phyloP scores from a whole-genome alignment of 2,797 vertebrate genomes.

The Diglossa cyanea region DNA sequence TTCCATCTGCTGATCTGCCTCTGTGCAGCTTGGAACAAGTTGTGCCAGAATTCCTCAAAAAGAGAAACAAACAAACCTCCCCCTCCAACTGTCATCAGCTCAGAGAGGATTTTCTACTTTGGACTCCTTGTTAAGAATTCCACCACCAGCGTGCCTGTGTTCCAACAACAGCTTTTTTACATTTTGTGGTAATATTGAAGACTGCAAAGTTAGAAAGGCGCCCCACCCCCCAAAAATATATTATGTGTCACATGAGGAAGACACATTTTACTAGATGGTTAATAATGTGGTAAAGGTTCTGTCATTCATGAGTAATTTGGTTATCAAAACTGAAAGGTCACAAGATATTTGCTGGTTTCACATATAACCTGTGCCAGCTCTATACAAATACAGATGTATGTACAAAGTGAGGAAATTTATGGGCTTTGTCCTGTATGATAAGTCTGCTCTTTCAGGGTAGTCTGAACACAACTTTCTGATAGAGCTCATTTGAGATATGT shows the following conservation, averaged over 20 bases:
- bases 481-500: not conserved
- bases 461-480: not conserved
- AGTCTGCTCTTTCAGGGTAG: not conserved
- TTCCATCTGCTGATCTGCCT: not conserved
- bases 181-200: not conserved
- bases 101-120: not conserved
- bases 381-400: not conserved
- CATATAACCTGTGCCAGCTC: not conserved
- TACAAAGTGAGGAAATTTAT: not conserved
- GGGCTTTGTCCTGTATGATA: not conserved
- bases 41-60: not conserved
- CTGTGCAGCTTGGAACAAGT: not conserved
- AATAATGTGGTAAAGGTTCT: not conserved
- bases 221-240: fast-evolving
- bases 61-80: not conserved
- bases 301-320: not conserved
- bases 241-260: not conserved
- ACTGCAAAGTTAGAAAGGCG: not conserved
- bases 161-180: not conserved
- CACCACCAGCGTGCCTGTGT: not conserved
- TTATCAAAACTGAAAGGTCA: not conserved
- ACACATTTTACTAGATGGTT: not conserved
- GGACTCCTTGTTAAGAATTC: not conserved
- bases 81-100: not conserved
- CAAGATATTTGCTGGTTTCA: not conserved